Conservation (phyloP, 53 echinoderm and acorn worm species). For the Patiria pectinifera region DNA sequence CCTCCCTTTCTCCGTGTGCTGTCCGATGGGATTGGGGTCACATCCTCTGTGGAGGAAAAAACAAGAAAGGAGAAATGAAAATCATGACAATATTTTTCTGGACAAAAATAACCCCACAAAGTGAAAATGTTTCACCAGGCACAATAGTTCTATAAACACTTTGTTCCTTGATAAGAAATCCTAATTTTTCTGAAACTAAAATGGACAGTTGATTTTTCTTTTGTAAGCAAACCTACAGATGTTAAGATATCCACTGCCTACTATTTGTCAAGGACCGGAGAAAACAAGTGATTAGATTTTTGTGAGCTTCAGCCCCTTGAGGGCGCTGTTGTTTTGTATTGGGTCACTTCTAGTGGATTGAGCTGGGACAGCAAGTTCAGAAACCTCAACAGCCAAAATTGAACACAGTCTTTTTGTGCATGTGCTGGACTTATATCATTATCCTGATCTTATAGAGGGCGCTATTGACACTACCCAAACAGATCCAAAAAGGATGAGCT, state of each 20-base stretch:
- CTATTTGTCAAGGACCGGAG: too few relatives aligned
- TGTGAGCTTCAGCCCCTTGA: not conserved
- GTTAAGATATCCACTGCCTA: too few relatives aligned
- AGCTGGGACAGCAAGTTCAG: too few relatives aligned
- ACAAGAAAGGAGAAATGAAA: not conserved
- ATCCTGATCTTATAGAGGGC: slow-evolving; percentile 1
- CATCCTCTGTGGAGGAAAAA: slow-evolving; percentile 87
- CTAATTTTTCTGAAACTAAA: too few relatives aligned
- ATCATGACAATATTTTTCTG: not conserved
- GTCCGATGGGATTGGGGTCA: slow-evolving; percentile 99
- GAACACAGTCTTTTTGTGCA: too few relatives aligned
- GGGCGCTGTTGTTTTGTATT: not conserved
- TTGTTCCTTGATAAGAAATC: not conserved
- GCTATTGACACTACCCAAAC: not conserved
- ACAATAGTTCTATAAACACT: not conserved
- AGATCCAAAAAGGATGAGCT: too few relatives aligned
- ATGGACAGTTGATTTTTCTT: too few relatives aligned
- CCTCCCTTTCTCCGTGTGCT: slow-evolving; percentile 99
- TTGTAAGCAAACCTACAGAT: too few relatives aligned
- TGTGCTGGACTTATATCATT: not conserved
- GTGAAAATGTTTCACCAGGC: not conserved
- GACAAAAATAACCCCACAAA: not conserved
- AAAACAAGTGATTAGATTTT: too few relatives aligned
- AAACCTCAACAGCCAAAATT: too few relatives aligned
- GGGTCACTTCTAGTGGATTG: too few relatives aligned